phyloP scores from a whole-genome alignment of 2,797 vertebrate species.

The Cottoperca gobio region DNA sequence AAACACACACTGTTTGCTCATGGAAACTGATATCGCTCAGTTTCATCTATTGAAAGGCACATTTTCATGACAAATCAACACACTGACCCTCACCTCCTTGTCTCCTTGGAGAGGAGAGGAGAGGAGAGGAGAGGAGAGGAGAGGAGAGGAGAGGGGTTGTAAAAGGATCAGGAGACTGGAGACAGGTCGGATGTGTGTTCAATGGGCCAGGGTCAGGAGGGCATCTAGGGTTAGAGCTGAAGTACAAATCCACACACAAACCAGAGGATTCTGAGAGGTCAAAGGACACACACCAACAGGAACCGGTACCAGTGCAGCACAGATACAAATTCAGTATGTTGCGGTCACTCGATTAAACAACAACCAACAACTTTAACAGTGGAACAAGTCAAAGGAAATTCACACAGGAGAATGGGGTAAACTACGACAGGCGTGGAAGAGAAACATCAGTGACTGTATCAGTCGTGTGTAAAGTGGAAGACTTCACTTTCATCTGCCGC shows the following conservation, averaged over 20 bases:
- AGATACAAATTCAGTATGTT: slow-evolving; percentile 10
- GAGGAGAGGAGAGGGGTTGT: neutral
- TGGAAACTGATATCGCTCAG: slow-evolving; percentile 40
- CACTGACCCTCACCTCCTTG: slow-evolving; percentile 7
- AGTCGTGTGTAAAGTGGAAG: slow-evolving; percentile 20
- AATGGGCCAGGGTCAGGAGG: slow-evolving; percentile 31
- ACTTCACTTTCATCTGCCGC: slow-evolving; percentile 51
- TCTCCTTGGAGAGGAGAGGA: neutral
- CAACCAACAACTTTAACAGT: neutral
- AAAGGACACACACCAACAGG: slow-evolving; percentile 30
- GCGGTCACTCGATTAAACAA: neutral
- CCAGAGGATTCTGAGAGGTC: slow-evolving; percentile 36
- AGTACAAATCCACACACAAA: slow-evolving; percentile 25
- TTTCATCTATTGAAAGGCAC: slow-evolving; percentile 37
- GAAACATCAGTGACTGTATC: slow-evolving; percentile 11
- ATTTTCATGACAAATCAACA: slow-evolving; percentile 31
- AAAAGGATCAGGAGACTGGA: slow-evolving; percentile 9
- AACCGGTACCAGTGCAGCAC: slow-evolving; percentile 6
- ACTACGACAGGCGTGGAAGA: slow-evolving; percentile 1
- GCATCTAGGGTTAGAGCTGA: slow-evolving; percentile 33
- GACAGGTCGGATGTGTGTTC: slow-evolving; percentile 19
- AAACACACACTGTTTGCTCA: slow-evolving; percentile 53
- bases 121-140: neutral
- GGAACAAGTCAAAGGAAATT: slow-evolving; percentile 8
- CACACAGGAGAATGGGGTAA: neutral